phyloP scores from a whole-genome alignment of 2,113 vertebrate genomes.

The Anolis sagrei region DNA sequence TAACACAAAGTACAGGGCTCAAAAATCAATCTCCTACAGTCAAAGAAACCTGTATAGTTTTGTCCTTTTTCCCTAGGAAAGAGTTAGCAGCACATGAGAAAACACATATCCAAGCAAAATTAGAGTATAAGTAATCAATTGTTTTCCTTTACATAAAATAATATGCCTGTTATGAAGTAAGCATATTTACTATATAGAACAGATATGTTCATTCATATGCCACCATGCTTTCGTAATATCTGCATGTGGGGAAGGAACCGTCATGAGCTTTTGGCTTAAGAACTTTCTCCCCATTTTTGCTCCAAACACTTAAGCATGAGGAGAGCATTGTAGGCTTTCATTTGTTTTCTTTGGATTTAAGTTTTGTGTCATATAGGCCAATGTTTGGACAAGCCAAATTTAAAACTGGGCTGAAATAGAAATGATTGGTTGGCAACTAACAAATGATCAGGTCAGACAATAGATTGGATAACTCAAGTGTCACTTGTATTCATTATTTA shows the following conservation, averaged over 20 bases:
- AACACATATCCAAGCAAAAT: conserved; percentile 6
- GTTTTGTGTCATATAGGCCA: too few species aligned
- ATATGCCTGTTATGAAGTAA: background rate
- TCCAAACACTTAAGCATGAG: too few species aligned
- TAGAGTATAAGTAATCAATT: background rate
- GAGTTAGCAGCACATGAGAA: background rate
- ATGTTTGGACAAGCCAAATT: too few species aligned
- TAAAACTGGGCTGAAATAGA: too few species aligned
- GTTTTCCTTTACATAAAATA: background rate
- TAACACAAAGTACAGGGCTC: background rate
- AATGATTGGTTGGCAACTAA: too few species aligned
- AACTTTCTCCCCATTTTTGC: background rate
- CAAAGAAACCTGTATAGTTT: conserved; percentile 10
- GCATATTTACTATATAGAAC: background rate
- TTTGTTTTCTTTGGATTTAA: too few species aligned
- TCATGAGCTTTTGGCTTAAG: background rate
- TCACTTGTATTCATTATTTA: too few species aligned
- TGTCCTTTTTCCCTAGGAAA: background rate
- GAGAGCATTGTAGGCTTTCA: too few species aligned
- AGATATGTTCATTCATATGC: background rate
- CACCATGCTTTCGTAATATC: background rate
- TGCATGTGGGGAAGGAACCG: too few species aligned
- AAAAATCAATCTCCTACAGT: conserved; percentile 8
- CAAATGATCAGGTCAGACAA: too few species aligned
- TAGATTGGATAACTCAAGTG: too few species aligned